Evolutionary conservation across 2,797 vertebrate species (phyloP).

Genomic region (Ciconia nigra): DNA sequence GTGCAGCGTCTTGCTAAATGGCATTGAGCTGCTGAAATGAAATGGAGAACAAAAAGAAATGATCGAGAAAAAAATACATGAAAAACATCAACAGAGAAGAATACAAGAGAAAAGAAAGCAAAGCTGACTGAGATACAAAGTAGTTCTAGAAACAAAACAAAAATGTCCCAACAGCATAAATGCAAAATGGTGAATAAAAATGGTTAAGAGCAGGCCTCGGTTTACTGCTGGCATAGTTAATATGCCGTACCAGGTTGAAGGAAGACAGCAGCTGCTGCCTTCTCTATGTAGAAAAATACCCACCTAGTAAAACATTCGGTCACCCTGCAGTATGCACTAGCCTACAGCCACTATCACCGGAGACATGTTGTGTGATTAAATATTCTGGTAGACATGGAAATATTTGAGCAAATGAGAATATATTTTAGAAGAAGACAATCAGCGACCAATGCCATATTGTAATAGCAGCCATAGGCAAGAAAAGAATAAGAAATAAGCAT

Average conservation of each 20-base stretch:
- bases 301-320: not conserved
- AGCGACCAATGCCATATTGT: not conserved
- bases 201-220: not conserved
- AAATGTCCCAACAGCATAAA: not conserved
- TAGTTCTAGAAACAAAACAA: not conserved
- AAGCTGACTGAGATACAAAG: not conserved
- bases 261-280: not conserved
- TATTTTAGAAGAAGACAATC: not conserved
- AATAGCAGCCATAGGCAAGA: not conserved
- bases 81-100: not conserved
- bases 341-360: not conserved
- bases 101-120: not conserved
- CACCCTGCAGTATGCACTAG: not conserved
- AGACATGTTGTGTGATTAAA: not conserved
- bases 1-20: not conserved
- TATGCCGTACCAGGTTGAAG: not conserved
- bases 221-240: not conserved
- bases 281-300: not conserved
- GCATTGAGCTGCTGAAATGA: not conserved
- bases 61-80: fast-evolving
- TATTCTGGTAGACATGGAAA: not conserved
- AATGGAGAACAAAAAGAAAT: not conserved
- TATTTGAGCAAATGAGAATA: not conserved
- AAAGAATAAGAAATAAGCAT: not conserved
- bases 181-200: not conserved